Conservation (phyloP, 1,140 invertebrate species). For the Metopolophium dirhodum region DNA sequence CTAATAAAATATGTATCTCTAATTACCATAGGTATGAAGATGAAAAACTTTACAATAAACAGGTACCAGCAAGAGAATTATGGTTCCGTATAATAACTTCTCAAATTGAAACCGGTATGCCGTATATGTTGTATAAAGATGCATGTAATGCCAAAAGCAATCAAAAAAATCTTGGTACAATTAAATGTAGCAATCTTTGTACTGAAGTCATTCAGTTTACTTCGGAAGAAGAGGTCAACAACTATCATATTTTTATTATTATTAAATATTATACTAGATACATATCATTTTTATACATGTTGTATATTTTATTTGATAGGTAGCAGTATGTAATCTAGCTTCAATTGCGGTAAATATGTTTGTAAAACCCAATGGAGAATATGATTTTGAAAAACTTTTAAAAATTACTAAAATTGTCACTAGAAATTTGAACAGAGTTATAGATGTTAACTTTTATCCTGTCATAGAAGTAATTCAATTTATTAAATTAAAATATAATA, state of each 20-base stretch:
- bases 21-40: slow-evolving; percentile 78
- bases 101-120: slow-evolving; percentile 98
- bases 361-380: slow-evolving; percentile 79
- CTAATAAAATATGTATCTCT: not conserved
- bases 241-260: not conserved
- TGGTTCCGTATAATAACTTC: slow-evolving; percentile 95
- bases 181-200: slow-evolving; percentile 97
- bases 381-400: slow-evolving; percentile 89
- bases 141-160: slow-evolving; percentile 97
- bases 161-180: slow-evolving; percentile 98
- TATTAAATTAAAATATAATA: not conserved
- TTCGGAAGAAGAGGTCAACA: slow-evolving; percentile 80
- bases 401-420: slow-evolving; percentile 89
- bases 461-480: slow-evolving; percentile 76
- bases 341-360: slow-evolving; percentile 98
- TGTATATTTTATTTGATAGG: slow-evolving; percentile 63
- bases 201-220: slow-evolving; percentile 98
- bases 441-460: slow-evolving; percentile 97
- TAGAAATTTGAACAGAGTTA: slow-evolving; percentile 95
- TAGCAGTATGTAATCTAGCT: slow-evolving; percentile 98
- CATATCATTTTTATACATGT: slow-evolving; percentile 39
- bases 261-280: not conserved
- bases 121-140: slow-evolving; percentile 99
- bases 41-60: slow-evolving; percentile 76
- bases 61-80: slow-evolving; percentile 85